Evolutionary conservation across 1,140 invertebrate species (phyloP).

Genomic region (Cyclina sinensis): DNA sequence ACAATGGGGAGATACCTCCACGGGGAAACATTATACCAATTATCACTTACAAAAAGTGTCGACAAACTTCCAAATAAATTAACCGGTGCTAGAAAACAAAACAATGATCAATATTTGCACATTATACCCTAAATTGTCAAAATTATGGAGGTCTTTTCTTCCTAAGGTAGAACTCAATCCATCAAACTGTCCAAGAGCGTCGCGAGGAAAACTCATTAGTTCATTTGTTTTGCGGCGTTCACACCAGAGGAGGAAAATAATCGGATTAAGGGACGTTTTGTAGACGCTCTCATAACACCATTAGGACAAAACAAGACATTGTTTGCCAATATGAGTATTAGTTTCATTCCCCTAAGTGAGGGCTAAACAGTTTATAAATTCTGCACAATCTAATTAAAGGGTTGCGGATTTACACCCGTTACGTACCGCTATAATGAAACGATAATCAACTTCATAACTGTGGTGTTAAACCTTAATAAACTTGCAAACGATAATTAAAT

Average conservation of each 20-base stretch:
- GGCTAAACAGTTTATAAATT: conserved; percentile 71
- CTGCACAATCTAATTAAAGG: conserved; percentile 65
- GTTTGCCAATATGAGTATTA: conserved; percentile 65
- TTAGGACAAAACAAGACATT: conserved; percentile 65
- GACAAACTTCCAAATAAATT: conserved; percentile 68
- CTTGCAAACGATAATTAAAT: conserved; percentile 63
- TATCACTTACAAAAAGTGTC: conserved; percentile 43
- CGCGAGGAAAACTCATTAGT: conserved; percentile 64
- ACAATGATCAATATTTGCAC: conserved; percentile 68
- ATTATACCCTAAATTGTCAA: conserved; percentile 65
- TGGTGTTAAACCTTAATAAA: conserved; percentile 68
- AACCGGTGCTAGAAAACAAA: conserved; percentile 66
- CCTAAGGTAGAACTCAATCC: conserved; percentile 66
- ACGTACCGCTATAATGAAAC: conserved; percentile 63
- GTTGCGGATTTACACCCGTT: conserved; percentile 63
- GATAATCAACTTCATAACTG: conserved; percentile 61
- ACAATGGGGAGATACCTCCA: neutral
- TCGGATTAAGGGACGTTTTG: conserved; percentile 62
- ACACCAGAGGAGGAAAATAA: conserved; percentile 49
- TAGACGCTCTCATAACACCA: conserved; percentile 67
- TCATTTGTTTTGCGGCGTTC: conserved; percentile 62
- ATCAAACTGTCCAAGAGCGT: conserved; percentile 52
- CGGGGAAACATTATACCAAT: conserved; percentile 54
- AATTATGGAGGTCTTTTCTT: conserved; percentile 68
- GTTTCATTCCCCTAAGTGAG: conserved; percentile 63